Percentiles rank a stretch among this genome's conserved stretches.
Evolutionary conservation across 2,888 invertebrate species (phyloP).

Genomic region (Rhyacophila evoluta): DNA sequence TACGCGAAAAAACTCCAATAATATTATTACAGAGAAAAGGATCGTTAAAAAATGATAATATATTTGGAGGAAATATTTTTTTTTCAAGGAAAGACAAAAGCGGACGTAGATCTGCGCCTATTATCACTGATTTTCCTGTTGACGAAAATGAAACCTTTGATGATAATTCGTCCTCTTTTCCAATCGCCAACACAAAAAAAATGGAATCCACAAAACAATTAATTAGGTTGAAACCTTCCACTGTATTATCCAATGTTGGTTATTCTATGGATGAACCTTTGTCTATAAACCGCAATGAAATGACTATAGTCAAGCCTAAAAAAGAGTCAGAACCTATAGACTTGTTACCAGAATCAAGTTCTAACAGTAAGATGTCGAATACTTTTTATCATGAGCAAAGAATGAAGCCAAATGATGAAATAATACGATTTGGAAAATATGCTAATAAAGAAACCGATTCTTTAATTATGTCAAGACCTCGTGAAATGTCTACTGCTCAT

Average conservation of each 20-base stretch:
- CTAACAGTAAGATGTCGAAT: not conserved
- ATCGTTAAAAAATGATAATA: not conserved
- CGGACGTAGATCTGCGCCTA: constrained; percentile 31
- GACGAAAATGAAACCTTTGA: not conserved
- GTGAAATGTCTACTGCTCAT: not conserved
- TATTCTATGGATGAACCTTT: not conserved
- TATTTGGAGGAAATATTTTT: constrained; percentile 34
- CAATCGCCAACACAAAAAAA: not conserved
- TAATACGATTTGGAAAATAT: not conserved
- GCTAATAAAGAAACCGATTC: not conserved
- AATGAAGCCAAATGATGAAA: not conserved
- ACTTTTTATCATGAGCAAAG: constrained; percentile 26
- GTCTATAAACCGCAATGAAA: not conserved
- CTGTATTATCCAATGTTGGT: not conserved
- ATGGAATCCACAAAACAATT: not conserved
- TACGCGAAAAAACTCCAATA: constrained; percentile 55
- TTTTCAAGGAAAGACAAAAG: constrained; percentile 20
- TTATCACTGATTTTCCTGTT: constrained; percentile 20
- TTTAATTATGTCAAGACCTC: not conserved
- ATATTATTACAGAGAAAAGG: constrained; percentile 29
- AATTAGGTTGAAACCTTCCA: not conserved
- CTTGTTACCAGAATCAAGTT: not conserved
- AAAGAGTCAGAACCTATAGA: not conserved
- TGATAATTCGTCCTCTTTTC: not conserved
- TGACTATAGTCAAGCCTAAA: not conserved